phyloP scores from a whole-genome alignment of 35 echinoderm and acorn worm genomes.

The Ophiothrix spiculata region DNA sequence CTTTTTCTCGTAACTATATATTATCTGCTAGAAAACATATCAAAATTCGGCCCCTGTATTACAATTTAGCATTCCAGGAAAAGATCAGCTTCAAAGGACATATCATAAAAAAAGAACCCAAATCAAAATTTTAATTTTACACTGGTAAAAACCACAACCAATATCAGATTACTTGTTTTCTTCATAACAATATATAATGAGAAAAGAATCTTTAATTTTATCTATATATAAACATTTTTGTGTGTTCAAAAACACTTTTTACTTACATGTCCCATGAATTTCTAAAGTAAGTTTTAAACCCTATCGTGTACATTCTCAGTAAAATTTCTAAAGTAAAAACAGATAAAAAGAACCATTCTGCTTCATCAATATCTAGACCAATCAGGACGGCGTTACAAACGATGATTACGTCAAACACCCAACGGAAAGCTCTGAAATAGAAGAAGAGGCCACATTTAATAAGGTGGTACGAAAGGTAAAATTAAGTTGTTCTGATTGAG shows the following conservation, averaged over 20 bases:
- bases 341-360: slow-evolving; percentile 80
- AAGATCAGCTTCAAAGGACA: too few relatives aligned
- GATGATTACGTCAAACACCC: slow-evolving; percentile 75
- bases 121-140: neutral
- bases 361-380: slow-evolving; percentile 40
- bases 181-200: too few relatives aligned
- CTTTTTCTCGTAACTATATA: too few relatives aligned
- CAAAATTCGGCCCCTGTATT: too few relatives aligned
- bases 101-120: slow-evolving; percentile 39
- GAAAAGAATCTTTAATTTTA: too few relatives aligned
- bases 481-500: neutral
- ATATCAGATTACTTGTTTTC: too few relatives aligned
- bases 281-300: slow-evolving; percentile 70
- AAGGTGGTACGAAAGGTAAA: too few relatives aligned
- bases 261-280: slow-evolving; percentile 94
- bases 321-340: slow-evolving; percentile 83
- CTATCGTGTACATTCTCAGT: slow-evolving; percentile 78
- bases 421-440: slow-evolving; percentile 69
- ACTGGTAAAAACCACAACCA: too few relatives aligned
- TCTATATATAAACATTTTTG: too few relatives aligned
- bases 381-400: slow-evolving; percentile 80
- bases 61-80: too few relatives aligned
- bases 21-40: too few relatives aligned
- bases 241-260: neutral
- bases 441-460: slow-evolving; percentile 10